Evolutionary conservation across 2,888 invertebrate genomes (phyloP).

Genomic region (Lumbricus terrestris): DNA sequence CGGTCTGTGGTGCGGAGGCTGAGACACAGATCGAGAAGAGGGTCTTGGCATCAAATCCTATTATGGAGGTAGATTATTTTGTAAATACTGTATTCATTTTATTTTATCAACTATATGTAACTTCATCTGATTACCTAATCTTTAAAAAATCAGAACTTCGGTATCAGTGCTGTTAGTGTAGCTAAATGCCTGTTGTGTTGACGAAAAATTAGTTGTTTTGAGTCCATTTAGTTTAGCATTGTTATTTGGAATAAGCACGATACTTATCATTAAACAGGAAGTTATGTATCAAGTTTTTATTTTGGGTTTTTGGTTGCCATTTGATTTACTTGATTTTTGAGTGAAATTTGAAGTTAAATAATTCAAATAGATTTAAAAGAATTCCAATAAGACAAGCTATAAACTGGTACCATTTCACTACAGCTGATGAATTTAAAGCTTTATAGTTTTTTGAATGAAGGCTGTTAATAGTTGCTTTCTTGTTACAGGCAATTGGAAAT

Average conservation of each 20-base stretch:
- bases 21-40: conserved; percentile 73
- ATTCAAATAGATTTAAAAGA: background rate
- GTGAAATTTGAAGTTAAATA: background rate
- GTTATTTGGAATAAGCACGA: background rate
- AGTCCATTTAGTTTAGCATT: too few relatives aligned
- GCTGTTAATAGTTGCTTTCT: background rate
- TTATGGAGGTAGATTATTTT: conserved; percentile 84
- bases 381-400: background rate
- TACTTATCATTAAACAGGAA: background rate
- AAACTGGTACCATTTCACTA: background rate
- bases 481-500: conserved; percentile 83
- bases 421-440: background rate
- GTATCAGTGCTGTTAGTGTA: background rate
- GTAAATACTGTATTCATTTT: background rate
- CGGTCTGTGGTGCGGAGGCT: conserved; percentile 81
- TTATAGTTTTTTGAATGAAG: background rate
- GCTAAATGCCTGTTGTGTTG: background rate
- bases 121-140: background rate
- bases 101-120: background rate
- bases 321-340: background rate
- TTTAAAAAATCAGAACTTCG: background rate
- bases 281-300: background rate
- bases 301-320: background rate
- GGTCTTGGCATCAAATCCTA: conserved; percentile 93
- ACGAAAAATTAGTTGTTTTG: background rate